Evolutionary conservation across 2,113 vertebrate species (phyloP), one percentile per base, ranked within the genome.

Genomic region (Pluvialis apricaria): DNA sequence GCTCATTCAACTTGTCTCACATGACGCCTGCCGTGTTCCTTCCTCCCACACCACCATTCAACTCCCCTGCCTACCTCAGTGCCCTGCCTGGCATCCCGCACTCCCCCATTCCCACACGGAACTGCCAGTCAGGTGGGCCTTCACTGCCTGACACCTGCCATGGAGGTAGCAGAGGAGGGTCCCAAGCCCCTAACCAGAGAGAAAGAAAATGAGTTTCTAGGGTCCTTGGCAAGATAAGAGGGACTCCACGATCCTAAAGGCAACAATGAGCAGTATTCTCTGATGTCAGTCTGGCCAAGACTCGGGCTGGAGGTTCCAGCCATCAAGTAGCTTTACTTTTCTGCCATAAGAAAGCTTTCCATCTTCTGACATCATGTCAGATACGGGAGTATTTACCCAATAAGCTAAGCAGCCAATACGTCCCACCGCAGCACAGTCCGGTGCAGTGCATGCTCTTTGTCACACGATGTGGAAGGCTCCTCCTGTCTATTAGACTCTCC

Each of bases 221-320:
- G 20, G 13, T 32, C 20, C 11, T 47, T 61, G n/a, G 32, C 18
- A 75, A 90, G 55, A 9, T 3, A 31, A 72, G 34, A 58, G 13
- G 5, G 14, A 55, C 32, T 69, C 38, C 40, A 77, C n/a, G 8
- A 68, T 72, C 13, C 66, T 49, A 55, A 76, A 66, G 14, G 16
- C 28, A 72, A n/a, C 0, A 0, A 26, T 13, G 4, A 49, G 8
- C 42, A 28, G 6, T 28, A 70, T 58, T 54, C 78, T 75, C 60
- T 45, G 42, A 49, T 11, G 34, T 15, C 36, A 57, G 1, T 29
- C 28, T 40, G 28, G 26, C 51, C 61, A 58, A 71, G 49, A 14
- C 16, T 57, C 55, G 34, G 36, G 28, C 19, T 79, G 24, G 45
- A 86, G 51, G 19, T 24, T 86, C 52, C 66, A 86, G 32, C 13